These are phyloP conservation scores for Reinhardtius hippoglossoides DNA, from an alignment of 2,113 vertebrate species.

Conservation along the genomic window DNA sequence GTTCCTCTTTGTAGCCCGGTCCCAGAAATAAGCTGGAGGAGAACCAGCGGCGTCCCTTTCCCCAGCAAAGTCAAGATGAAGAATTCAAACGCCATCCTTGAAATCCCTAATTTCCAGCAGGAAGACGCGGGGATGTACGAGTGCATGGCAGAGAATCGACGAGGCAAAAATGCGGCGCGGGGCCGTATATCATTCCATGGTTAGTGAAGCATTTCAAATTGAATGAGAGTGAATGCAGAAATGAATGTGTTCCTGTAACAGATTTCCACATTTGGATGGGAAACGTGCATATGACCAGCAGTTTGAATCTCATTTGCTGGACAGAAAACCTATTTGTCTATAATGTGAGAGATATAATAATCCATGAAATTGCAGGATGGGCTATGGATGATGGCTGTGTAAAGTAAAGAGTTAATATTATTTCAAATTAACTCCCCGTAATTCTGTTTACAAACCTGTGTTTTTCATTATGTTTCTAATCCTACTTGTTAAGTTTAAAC, in stretches of 20 bases:
- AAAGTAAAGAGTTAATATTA: conserved; percentile 7
- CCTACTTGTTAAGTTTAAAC: conserved; percentile 33
- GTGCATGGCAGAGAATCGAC: conserved; percentile 92
- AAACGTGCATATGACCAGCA: conserved; percentile 25
- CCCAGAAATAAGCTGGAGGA: conserved; percentile 94
- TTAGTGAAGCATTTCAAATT: conserved; percentile 72
- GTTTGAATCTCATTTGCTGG: conserved; percentile 29
- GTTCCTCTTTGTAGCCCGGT: conserved; percentile 85
- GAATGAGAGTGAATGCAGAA: conserved; percentile 12
- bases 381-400: not conserved
- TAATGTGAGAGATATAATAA: not conserved
- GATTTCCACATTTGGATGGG: conserved; percentile 20
- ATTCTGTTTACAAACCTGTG: conserved; percentile 12
- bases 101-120: conserved; percentile 93
- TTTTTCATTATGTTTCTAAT: conserved; percentile 33
- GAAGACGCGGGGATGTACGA: conserved; percentile 93
- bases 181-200: conserved; percentile 95
- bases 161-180: conserved; percentile 90
- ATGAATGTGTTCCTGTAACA: conserved; percentile 10
- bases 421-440: conserved; percentile 1
- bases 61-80: conserved; percentile 89
- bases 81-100: conserved; percentile 91
- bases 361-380: not conserved
- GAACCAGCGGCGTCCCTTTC: conserved; percentile 90
- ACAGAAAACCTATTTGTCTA: conserved; percentile 18